Base-by-base conservation (phyloP, 2,888 invertebrate species). In the Ormyrus rosae region DNA sequence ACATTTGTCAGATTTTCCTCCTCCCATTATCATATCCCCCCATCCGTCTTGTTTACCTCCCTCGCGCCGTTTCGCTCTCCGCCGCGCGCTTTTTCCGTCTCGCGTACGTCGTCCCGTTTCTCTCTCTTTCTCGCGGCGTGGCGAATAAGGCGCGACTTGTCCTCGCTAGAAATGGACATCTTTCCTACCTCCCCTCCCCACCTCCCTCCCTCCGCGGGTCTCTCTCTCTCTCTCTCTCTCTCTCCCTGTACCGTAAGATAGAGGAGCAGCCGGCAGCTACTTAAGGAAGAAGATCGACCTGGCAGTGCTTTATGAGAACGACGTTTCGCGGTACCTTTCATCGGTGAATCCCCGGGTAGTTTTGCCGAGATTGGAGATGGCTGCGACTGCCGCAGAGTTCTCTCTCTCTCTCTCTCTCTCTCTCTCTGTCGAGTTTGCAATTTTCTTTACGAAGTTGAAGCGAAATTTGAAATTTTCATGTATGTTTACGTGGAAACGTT, bases 301-400 rank as follows among this genome's bases (percentile, higher is more conserved):
- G 9, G 3, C 61, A 71, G 78, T 85, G 83, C 85, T 89, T 88
- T 86, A 87, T 85, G 88, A 86, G 87, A 84, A 85, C 86, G 87
- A 86, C 87, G 85, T 85, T 83, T 84, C 83, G 63, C 87, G 87
- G 86, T 83, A 81, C 85, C 63, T 88, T 88, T 88, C 86, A 87
- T 89, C 87, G 85, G 7, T 46, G 45, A 56, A 11, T 69, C 19
- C 19, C 19, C 19, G 19, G 19, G 50, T 19, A 13, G 19, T 19
- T 72, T 55, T 58, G n/a, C 46, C 69, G 9, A 19, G 19, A 19
- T 19, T 19, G 19, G 19, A 19, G 19, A 19, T 19, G 19, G 19
- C 19, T 19, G 19, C 19, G 19, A 19, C 19, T 19, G 19, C 19
- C 1, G 19, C 19, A 19, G 19, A 19, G 19, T n/a, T n/a, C 10